A percentile compares a stretch with the other conserved stretches of the same genome.
phyloP scores from a whole-genome alignment of 2,888 invertebrate genomes.

The Entomobrya multifasciata region DNA sequence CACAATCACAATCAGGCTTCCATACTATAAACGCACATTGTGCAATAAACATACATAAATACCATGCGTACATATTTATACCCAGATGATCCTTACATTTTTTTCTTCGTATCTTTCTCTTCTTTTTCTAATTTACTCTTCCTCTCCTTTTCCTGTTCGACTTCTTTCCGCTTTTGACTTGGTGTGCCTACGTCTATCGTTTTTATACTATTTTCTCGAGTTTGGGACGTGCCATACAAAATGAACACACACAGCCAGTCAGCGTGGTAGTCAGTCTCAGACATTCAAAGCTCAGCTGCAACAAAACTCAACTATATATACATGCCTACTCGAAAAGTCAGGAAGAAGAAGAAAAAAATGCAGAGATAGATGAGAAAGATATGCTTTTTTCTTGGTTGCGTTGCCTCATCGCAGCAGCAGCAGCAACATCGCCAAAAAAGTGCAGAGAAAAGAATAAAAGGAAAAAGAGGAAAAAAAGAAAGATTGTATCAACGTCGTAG shows the following conservation, averaged over 20 bases:
- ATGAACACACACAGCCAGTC: too few relatives aligned
- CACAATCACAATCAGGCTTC: neutral
- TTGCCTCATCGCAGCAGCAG: constrained; percentile 42
- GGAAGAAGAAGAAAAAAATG: neutral
- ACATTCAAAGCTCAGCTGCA: constrained; percentile 42
- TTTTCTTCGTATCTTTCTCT: constrained; percentile 21
- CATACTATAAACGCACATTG: neutral
- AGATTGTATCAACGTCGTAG: constrained; percentile 39
- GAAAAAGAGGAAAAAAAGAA: constrained; percentile 19
- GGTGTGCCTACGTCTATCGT: neutral
- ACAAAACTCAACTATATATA: constrained; percentile 36
- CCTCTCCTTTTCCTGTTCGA: constrained; percentile 31
- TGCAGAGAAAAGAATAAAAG: too few relatives aligned
- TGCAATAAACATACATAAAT: too few relatives aligned
- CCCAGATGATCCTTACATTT: neutral
- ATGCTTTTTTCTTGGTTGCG: constrained; percentile 22
- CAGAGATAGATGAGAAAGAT: constrained; percentile 47
- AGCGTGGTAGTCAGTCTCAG: too few relatives aligned
- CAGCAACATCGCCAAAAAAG: too few relatives aligned
- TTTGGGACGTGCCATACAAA: constrained; percentile 45
- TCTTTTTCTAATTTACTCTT: constrained; percentile 56
- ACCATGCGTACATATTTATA: too few relatives aligned
- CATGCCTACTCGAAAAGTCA: too few relatives aligned
- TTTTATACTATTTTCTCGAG: constrained; percentile 11
- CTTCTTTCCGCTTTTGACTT: constrained; percentile 24